These are phyloP conservation scores for Drosophila nr. fundita DNA, from an alignment of 2,888 invertebrate species.

Conservation along the genomic window DNA sequence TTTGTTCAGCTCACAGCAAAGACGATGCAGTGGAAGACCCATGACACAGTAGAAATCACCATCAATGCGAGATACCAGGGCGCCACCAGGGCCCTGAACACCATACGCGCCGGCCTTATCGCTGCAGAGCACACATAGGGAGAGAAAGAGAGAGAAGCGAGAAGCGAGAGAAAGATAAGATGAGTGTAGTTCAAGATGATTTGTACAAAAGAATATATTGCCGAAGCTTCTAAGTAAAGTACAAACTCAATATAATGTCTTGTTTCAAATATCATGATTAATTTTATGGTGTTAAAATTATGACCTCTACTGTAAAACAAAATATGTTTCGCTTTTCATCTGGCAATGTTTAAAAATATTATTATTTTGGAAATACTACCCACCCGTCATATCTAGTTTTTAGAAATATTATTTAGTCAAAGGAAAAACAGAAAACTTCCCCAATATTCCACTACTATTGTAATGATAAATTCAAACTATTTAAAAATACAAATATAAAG, in stretches of 20 bases:
- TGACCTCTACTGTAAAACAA: too few species aligned
- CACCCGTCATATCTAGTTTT: background rate
- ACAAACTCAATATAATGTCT: background rate
- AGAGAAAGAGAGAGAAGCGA: background rate
- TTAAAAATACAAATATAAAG: background rate
- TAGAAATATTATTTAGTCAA: background rate
- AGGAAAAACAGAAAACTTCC: background rate
- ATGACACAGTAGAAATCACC: constrained; percentile 96
- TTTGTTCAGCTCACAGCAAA: constrained; percentile 86
- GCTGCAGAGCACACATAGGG: constrained; percentile 84
- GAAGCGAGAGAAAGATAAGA: constrained; percentile 46
- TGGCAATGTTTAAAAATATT: background rate
- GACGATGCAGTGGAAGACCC: constrained; percentile 91
- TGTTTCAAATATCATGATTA: background rate
- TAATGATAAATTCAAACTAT: background rate
- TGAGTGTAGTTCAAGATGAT: background rate
- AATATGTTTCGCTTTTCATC: background rate
- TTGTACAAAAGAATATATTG: background rate
- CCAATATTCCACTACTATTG: background rate
- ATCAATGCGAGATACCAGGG: constrained; percentile 91
- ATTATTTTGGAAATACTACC: background rate
- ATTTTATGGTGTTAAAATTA: too few species aligned
- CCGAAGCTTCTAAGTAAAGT: background rate
- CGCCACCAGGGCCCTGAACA: constrained; percentile 93
- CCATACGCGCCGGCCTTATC: constrained; percentile 97